Conservation (phyloP, 2,113 vertebrate genomes). For the Naja naja region DNA sequence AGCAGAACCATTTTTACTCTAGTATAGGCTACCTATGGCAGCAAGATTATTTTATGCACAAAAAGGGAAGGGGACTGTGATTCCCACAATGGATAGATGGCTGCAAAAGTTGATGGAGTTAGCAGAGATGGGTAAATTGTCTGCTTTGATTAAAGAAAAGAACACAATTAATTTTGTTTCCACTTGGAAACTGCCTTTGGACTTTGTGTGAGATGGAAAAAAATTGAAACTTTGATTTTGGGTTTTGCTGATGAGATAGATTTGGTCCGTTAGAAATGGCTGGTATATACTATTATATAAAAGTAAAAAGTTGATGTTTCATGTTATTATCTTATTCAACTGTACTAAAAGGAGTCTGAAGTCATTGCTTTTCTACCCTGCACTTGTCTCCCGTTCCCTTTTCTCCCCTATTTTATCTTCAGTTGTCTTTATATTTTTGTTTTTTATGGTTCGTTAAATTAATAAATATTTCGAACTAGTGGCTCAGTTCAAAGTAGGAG, state of each 20-base stretch:
- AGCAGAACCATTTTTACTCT: conserved; percentile 54
- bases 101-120: neutral
- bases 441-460: neutral
- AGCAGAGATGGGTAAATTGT: neutral
- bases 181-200: neutral
- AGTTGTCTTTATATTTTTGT: neutral
- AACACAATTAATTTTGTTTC: neutral
- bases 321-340: neutral
- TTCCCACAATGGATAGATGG: neutral
- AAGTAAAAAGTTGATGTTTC: neutral
- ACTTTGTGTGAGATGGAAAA: neutral
- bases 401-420: neutral
- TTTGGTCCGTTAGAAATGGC: neutral
- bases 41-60: neutral
- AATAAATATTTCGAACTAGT: neutral
- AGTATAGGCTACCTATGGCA: neutral
- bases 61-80: neutral
- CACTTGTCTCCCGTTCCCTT: neutral
- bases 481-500: neutral
- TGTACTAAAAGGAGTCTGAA: neutral
- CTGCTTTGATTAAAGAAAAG: neutral
- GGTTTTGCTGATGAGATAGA: neutral
- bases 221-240: neutral
- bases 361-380: neutral
- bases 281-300: neutral